Percentiles rank a stretch among this genome's conserved stretches.
Conservation (phyloP, 2,888 invertebrate genomes). For the Pinctada fucata region DNA sequence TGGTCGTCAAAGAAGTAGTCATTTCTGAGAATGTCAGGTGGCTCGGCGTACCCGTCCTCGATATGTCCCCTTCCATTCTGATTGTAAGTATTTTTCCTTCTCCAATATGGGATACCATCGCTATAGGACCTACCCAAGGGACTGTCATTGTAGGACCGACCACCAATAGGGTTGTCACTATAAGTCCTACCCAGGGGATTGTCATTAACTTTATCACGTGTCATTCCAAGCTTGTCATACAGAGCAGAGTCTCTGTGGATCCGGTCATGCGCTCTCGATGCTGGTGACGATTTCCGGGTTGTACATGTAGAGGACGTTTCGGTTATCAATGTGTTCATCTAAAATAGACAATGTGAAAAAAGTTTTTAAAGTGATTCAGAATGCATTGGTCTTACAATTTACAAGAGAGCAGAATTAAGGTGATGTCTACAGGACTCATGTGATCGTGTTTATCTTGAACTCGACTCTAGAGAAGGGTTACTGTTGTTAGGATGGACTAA, state of each 20-base stretch:
- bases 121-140: slow-evolving; percentile 22
- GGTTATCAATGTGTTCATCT: slow-evolving; percentile 13
- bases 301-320: slow-evolving; percentile 10
- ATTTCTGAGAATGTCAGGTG: slow-evolving; percentile 5
- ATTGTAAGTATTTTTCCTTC: slow-evolving; percentile 9
- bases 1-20: slow-evolving; percentile 16
- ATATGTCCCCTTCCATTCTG: slow-evolving; percentile 11
- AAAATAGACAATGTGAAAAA: not conserved
- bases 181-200: slow-evolving; percentile 7
- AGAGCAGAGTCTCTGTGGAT: not conserved
- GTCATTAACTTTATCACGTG: not conserved
- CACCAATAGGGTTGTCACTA: not conserved
- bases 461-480: no score
- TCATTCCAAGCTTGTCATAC: not conserved
- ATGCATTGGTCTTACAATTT: no score
- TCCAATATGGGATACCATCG: slow-evolving; percentile 31
- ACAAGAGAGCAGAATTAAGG: not conserved
- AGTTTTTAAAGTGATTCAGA: not conserved
- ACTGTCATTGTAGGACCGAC: not conserved
- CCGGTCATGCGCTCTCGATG: not conserved
- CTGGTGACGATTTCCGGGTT: not conserved
- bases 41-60: slow-evolving; percentile 21
- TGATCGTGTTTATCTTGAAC: no score
- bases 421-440: no score
- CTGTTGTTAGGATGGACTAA: no score